Conservation (phyloP, 1,140 invertebrate genomes). For the Procambarus virginalis region DNA sequence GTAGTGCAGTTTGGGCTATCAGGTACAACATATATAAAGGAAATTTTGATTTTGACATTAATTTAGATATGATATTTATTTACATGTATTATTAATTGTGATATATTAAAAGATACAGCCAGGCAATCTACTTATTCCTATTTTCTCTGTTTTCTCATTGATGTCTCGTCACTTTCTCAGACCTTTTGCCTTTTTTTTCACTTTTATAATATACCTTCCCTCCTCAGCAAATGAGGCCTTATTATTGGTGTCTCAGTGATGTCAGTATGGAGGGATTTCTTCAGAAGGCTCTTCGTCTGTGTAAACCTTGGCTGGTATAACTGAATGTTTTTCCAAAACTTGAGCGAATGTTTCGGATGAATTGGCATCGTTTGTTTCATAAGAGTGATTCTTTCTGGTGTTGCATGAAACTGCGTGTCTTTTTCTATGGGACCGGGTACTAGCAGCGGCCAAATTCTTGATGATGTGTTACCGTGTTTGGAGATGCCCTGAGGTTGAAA, state of each 20-base stretch:
- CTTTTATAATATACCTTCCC: not conserved
- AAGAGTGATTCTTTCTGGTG: not conserved
- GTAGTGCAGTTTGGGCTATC: too few relatives aligned
- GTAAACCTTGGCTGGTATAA: not conserved
- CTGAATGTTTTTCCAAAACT: not conserved
- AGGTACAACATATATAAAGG: too few relatives aligned
- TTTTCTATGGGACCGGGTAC: not conserved
- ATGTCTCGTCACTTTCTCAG: not conserved
- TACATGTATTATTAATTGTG: too few relatives aligned
- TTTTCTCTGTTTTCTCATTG: not conserved
- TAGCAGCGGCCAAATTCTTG: not conserved
- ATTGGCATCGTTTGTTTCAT: not conserved
- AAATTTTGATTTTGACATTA: too few relatives aligned
- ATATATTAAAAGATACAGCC: too few relatives aligned
- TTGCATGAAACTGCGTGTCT: not conserved
- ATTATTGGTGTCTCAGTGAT: not conserved
- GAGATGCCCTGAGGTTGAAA: constrained; percentile 11
- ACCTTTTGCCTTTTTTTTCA: not conserved
- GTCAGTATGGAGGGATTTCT: not conserved
- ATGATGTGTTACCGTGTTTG: not conserved
- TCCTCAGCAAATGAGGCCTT: not conserved
- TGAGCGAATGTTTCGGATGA: not conserved
- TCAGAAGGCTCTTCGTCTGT: not conserved
- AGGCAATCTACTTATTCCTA: not conserved
- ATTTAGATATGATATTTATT: too few relatives aligned